phyloP scores from a whole-genome alignment of 2,797 vertebrate genomes.

The Acanthurus lineatus region DNA sequence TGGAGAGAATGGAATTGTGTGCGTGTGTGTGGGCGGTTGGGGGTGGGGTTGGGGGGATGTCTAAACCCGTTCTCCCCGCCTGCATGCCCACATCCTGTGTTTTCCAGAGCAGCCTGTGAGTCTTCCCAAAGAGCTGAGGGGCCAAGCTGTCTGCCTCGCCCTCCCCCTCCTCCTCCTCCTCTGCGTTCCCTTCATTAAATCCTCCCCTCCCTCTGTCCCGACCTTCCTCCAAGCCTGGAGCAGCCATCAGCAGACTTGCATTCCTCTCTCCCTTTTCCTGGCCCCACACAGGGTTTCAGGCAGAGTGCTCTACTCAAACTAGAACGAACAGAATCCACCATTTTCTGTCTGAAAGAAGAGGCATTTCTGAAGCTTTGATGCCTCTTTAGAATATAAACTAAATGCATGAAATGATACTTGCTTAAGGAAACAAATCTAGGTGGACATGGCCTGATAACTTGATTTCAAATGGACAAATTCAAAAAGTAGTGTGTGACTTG shows the following conservation, averaged over 20 bases:
- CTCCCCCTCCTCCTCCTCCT: slow-evolving; percentile 49
- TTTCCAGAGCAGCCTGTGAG: slow-evolving; percentile 84
- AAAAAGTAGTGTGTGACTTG: neutral
- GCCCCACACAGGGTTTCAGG: slow-evolving; percentile 76
- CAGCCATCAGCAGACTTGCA: slow-evolving; percentile 81
- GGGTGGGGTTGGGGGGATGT: slow-evolving; percentile 65
- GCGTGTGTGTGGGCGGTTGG: slow-evolving; percentile 51
- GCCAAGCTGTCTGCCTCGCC: slow-evolving; percentile 84
- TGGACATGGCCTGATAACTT: neutral
- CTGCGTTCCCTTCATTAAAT: slow-evolving; percentile 77
- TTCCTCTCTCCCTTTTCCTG: slow-evolving; percentile 81
- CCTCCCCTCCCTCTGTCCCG: slow-evolving; percentile 73
- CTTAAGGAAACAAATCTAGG: neutral
- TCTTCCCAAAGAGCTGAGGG: slow-evolving; percentile 85
- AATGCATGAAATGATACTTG: slow-evolving; percentile 12
- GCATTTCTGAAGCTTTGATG: slow-evolving; percentile 1
- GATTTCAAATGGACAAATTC: neutral
- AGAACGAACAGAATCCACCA: slow-evolving; percentile 42
- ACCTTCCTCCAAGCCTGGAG: slow-evolving; percentile 80
- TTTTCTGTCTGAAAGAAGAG: slow-evolving; percentile 31
- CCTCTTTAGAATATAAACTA: neutral
- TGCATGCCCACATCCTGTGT: slow-evolving; percentile 88
- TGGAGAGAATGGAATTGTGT: slow-evolving; percentile 64
- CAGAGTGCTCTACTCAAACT: slow-evolving; percentile 45
- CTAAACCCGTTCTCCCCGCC: slow-evolving; percentile 74